Evolutionary conservation across 2,113 vertebrate genomes (phyloP).

Genomic region (Thunnus thynnus): DNA sequence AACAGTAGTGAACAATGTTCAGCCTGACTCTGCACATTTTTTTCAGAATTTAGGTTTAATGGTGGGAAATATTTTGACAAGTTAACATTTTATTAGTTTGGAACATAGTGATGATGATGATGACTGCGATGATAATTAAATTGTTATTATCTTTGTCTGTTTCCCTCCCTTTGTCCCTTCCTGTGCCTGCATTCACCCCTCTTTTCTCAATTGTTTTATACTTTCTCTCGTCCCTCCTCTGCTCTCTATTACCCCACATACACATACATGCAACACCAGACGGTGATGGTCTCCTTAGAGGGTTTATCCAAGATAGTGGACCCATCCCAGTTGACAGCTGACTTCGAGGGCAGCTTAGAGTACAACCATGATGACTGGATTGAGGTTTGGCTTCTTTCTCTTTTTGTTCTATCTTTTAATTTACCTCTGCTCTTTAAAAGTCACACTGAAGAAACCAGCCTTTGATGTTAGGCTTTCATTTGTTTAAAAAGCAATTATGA

Average conservation of each 20-base stretch:
- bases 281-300: conserved; percentile 98
- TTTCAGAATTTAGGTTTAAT: conserved; percentile 45
- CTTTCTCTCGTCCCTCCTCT: not conserved
- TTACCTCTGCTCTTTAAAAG: not conserved
- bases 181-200: not conserved
- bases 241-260: not conserved
- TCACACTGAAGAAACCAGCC: not conserved
- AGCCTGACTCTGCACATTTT: conserved; percentile 54
- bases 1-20: conserved; percentile 41
- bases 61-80: conserved; percentile 45
- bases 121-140: conserved; percentile 10
- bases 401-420: not conserved
- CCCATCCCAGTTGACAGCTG: conserved; percentile 96
- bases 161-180: not conserved
- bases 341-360: conserved; percentile 97
- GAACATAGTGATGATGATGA: conserved; percentile 7
- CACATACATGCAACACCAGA: conserved; percentile 81
- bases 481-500: not conserved
- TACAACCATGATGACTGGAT: conserved; percentile 99
- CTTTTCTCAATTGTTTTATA: not conserved
- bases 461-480: not conserved
- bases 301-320: conserved; percentile 99
- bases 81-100: conserved; percentile 11
- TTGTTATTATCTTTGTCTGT: not conserved
- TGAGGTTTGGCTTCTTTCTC: conserved; percentile 88